phyloP scores from a whole-genome alignment of 2,113 vertebrate genomes.

The Panthera uncia region DNA sequence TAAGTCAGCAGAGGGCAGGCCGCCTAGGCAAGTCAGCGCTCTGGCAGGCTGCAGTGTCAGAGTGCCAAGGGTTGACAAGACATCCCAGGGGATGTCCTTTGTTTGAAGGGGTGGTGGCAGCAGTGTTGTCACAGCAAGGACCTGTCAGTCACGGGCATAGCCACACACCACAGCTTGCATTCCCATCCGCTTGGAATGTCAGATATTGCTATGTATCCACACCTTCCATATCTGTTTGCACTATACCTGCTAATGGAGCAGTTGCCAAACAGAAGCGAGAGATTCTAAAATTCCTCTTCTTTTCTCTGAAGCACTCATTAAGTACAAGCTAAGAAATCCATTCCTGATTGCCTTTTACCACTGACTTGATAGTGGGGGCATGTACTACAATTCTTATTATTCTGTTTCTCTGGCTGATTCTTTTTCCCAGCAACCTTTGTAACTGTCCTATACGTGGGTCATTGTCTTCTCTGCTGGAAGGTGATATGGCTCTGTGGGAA shows the following conservation, averaged over 20 bases:
- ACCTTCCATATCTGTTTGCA: no score
- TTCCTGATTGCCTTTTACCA: background rate
- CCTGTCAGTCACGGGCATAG: background rate
- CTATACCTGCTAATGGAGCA: background rate
- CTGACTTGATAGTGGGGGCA: background rate
- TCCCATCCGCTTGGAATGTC: background rate
- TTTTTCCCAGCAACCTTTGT: background rate
- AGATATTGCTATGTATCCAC: background rate
- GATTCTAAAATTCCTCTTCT: background rate
- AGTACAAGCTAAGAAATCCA: slow-evolving; percentile 15
- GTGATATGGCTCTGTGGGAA: background rate
- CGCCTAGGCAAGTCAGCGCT: background rate
- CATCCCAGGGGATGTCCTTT: background rate
- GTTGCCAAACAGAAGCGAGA: background rate
- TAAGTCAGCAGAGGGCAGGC: background rate
- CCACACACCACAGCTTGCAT: background rate
- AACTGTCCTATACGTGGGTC: background rate
- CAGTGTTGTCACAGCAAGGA: background rate
- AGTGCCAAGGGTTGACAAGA: background rate
- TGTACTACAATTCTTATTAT: background rate
- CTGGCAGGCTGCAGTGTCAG: background rate
- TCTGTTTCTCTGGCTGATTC: background rate
- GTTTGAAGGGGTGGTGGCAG: background rate
- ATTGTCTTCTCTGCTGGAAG: slow-evolving; percentile 15
- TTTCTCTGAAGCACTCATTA: background rate